These are phyloP conservation scores for Stenchaetothrips biformis DNA, from an alignment of 2,888 invertebrate genomes.

Conservation along the genomic window DNA sequence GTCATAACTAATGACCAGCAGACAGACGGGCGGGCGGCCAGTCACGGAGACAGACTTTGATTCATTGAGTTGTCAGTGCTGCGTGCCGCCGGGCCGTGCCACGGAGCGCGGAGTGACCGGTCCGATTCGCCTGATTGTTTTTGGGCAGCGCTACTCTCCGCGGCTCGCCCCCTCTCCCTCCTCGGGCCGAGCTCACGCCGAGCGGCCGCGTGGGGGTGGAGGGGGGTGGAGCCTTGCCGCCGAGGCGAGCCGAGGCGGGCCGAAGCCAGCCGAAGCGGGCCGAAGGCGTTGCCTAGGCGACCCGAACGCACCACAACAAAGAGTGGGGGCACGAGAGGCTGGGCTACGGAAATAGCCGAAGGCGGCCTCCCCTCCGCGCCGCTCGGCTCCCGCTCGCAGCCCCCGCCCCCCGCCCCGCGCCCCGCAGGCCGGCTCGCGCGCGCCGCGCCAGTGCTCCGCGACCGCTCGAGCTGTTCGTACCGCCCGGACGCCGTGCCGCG, in stretches of 20 bases:
- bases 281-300: slow-evolving; percentile 19
- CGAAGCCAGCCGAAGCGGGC: slow-evolving; percentile 13
- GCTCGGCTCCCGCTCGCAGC: background rate
- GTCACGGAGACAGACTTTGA: background rate
- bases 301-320: slow-evolving; percentile 20
- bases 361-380: background rate
- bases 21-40: too few species aligned
- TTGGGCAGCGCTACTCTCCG: background rate
- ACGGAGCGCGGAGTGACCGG: too few species aligned
- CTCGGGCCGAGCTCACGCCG: background rate
- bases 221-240: slow-evolving; percentile 8
- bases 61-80: background rate
- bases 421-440: background rate
- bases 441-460: background rate
- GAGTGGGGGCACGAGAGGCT: slow-evolving; percentile 12
- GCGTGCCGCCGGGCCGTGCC: too few species aligned
- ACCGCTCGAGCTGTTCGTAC: background rate
- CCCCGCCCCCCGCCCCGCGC: background rate
- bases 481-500: background rate
- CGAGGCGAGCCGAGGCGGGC: background rate
- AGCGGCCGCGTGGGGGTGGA: background rate
- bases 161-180: background rate
- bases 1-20: too few species aligned
- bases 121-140: background rate
- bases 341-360: slow-evolving; percentile 24